Percentiles rank a stretch among this genome's conserved stretches.
phyloP scores from a whole-genome alignment of 92 coral and sea anemone species.

The Porites divaricata region DNA sequence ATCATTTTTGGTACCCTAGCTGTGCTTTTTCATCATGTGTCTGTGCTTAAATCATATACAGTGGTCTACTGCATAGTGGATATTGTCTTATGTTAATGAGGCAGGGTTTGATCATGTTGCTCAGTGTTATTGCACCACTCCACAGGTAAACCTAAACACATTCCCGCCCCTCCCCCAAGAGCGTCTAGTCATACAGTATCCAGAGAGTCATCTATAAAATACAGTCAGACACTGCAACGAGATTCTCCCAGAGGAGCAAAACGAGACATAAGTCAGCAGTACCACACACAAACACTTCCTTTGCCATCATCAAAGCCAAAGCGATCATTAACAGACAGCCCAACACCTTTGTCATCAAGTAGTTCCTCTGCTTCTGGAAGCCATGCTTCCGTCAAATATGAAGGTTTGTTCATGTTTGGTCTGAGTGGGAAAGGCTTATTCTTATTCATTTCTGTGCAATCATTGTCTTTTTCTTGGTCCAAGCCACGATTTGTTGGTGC shows the following conservation, averaged over 20 bases:
- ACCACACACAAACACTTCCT: slow-evolving; percentile 69
- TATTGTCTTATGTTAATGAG: too few species aligned
- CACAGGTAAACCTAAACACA: slow-evolving; percentile 72
- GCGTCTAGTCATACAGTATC: slow-evolving; percentile 80
- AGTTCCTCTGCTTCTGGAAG: slow-evolving; percentile 41
- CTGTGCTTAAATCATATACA: too few species aligned
- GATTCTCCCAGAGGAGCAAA: slow-evolving; percentile 65
- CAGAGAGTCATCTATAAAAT: slow-evolving; percentile 78
- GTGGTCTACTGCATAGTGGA: neutral
- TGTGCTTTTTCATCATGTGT: too few species aligned
- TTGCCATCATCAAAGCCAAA: slow-evolving; percentile 61
- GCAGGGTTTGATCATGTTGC: neutral
- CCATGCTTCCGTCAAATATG: slow-evolving; percentile 65
- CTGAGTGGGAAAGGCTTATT: too few species aligned
- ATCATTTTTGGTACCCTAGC: too few species aligned
- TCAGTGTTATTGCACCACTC: neutral
- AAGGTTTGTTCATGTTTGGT: slow-evolving; percentile 30
- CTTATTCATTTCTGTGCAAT: too few species aligned
- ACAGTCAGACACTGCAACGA: slow-evolving; percentile 85
- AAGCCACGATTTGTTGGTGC: too few species aligned
- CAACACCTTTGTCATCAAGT: slow-evolving; percentile 42
- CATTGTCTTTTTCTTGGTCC: too few species aligned
- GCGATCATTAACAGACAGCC: slow-evolving; percentile 44
- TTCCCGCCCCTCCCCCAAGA: slow-evolving; percentile 92
- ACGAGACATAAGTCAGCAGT: slow-evolving; percentile 65